A percentile compares a stretch with the other conserved stretches of the same genome.
These are phyloP conservation scores for Palythoa heliodiscus DNA, from an alignment of 92 coral and sea anemone species.

Conservation along the genomic window DNA sequence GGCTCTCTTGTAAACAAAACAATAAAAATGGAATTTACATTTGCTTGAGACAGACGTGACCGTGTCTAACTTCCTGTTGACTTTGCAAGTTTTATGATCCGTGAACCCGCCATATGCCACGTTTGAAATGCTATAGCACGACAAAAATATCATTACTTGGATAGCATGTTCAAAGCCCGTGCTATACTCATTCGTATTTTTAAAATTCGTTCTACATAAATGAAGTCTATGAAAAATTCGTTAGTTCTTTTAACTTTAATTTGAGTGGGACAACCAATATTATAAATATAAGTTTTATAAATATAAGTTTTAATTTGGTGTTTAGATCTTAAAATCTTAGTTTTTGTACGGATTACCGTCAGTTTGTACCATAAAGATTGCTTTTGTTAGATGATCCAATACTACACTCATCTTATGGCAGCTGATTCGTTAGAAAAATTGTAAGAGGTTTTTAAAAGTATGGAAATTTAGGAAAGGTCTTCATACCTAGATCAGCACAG, in stretches of 20 bases:
- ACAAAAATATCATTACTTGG: not conserved
- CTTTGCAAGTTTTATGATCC: not conserved
- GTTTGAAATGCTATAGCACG: not conserved
- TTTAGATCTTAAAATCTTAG: too few relatives aligned
- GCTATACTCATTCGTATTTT: not conserved
- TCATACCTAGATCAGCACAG: conserved; percentile 33
- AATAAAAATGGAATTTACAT: not conserved
- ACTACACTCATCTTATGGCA: too few relatives aligned
- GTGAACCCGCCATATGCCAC: not conserved
- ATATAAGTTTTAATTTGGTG: too few relatives aligned
- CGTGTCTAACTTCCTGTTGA: conserved; percentile 8
- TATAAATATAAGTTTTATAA: too few relatives aligned
- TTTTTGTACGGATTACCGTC: too few relatives aligned
- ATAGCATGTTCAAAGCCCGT: not conserved
- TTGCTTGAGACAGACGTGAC: conserved; percentile 17
- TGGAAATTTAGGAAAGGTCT: not conserved
- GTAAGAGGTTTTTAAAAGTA: not conserved
- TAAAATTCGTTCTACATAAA: not conserved
- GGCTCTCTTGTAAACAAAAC: not conserved
- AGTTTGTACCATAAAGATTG: too few relatives aligned
- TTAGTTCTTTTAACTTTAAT: too few relatives aligned
- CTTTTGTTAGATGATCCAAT: too few relatives aligned
- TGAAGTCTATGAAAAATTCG: not conserved
- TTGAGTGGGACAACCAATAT: too few relatives aligned
- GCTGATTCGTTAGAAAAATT: too few relatives aligned